Base-by-base conservation (phyloP, 2,113 vertebrate species). In the Aptenodytes forsteri region DNA sequence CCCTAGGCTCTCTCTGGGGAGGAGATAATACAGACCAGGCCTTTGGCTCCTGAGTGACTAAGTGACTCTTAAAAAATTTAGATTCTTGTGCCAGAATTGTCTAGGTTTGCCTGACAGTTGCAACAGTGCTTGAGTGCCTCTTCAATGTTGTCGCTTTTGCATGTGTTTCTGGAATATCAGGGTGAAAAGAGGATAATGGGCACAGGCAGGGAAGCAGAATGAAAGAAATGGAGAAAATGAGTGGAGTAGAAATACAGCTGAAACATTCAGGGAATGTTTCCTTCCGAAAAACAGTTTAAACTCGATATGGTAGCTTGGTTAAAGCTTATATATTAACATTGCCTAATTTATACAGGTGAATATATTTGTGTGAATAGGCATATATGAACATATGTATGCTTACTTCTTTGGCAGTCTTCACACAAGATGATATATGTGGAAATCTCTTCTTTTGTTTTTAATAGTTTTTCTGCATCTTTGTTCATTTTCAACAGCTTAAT, bases 401-500 rank as follows among this genome's bases (percentile, higher is more conserved):
- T 79, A 15, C 26, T 84, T 13, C 61, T 78, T 76, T 47, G 49
- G 23, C 73, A 61, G n/a, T 23, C 58, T 77, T 90, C 78, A 61
- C n/a, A 25, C 46, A 52, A 61, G 69, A 52, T 62, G 10, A 23
- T 26, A 0, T 36, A 22, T 14, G 23, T 90, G 73, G 34, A 79
- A 87, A 76, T 29, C 6, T 58, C 10, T 61, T 54, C 23, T 71
- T 75, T 14, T 55, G 13, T 18, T 82, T 77, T 59, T 70, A 55
- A 13, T 62, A 26, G 26, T 62, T 90, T 94, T 61, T 26, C 42
- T 89, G 26, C 25, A 23, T 71, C 47, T 93, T 70, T 91, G 23
- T 40, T 95, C 58, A 9, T 89, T 92, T 88, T 62, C 52, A 26
- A 91, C 89, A 99, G 99, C 97, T 99, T 69, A 98, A 67, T 97